Base-by-base conservation (phyloP, 2,797 vertebrate genomes). In the Coilia nasus region DNA sequence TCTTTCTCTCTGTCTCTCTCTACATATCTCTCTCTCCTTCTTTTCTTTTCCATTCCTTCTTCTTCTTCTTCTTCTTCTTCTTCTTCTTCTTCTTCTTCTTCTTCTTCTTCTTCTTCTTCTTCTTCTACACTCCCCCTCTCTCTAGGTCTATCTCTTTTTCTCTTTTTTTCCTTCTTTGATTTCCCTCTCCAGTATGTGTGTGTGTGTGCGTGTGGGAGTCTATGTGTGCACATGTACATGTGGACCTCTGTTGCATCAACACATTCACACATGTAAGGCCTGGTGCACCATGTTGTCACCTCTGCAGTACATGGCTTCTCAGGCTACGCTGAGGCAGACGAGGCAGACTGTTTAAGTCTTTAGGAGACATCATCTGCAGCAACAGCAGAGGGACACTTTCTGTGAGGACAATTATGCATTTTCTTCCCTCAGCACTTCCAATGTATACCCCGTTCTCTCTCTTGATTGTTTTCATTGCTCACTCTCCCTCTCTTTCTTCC, bases 271-370 rank as follows among this genome's bases (percentile, higher is more conserved):
- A 82, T 57, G 46, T 82, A 21, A 44, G 71, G 71, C 71, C 71
- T 44, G 44, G 31, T 78, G 71, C 71, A 9, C 71, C 19, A 35
- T 78, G 71, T 78, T 78, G 71, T 78, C 71, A 44, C 71, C 35
- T 44, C 71, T 44, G 31, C 14, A 35, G 6, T 78, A 78, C 71
- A 78, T 44, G 71, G 31, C 71, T n/a, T 50, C 78, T 81, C 44
- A 9, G n/a, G 84, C 78, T 50, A 9, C 41, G 41, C 44, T 10
- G 9, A 23, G 50, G 12, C 6, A 35, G 17, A 12, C 10, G 12
- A 6, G 64, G 7, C 50, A 12, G 81, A 6, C 17, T 78, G 35
- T 85, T 85, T 71, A 85, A 86, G 82, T 90, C 85, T 59, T 87
- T 19, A 44, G 46, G 21, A 7, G 15, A 78, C 31, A 0, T 78